Evolutionary conservation across 1,140 invertebrate genomes (phyloP), one percentile per base, ranked within the genome.

Genomic region (Drosophila obscura): DNA sequence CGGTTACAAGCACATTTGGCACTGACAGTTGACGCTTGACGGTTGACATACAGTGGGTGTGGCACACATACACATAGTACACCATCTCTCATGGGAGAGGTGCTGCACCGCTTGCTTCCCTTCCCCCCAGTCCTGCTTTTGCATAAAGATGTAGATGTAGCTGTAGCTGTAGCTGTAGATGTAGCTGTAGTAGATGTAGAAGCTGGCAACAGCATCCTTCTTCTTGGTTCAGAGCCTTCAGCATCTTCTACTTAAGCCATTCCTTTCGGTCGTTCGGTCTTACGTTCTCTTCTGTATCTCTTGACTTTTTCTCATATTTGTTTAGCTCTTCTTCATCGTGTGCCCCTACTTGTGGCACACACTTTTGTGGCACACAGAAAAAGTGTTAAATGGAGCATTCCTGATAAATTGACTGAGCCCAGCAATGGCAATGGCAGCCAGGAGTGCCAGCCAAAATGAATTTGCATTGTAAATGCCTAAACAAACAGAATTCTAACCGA

Each of bases 21-120:
- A 90, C 80, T 90, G 88, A 90, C 88, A 90, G 88, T 90, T 90
- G 82, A 88, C 80, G 80, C 71, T 83, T 90, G 88, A 90, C 66
- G 77, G 55, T 77, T 90, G 88, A 88, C 88, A 90, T 84, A 81
- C 65, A 72, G 65, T 72, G 65, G 61, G 63, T 69, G 66, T 73
- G 61, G 22, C 60, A 16, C 43, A 65, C 50, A 68, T 43, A 28
- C 53, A 16, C 63, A 58, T 24, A 22, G 51, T 16, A 57, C 19
- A 57, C 51, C 51, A 68, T 67, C 56, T 44, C 19, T 46, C 39
- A 41, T 19, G 19, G 15, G 16, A 28, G 26, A 52, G 51, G 44
- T 45, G 28, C 43, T 45, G 28, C 43, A 19, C 19, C 19, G 19
- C 28, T 44, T 1, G 4, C 1, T 5, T 4, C 13, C 48, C 4